Conservation (phyloP, 2,113 vertebrate species). For the Pteropus alecto region DNA sequence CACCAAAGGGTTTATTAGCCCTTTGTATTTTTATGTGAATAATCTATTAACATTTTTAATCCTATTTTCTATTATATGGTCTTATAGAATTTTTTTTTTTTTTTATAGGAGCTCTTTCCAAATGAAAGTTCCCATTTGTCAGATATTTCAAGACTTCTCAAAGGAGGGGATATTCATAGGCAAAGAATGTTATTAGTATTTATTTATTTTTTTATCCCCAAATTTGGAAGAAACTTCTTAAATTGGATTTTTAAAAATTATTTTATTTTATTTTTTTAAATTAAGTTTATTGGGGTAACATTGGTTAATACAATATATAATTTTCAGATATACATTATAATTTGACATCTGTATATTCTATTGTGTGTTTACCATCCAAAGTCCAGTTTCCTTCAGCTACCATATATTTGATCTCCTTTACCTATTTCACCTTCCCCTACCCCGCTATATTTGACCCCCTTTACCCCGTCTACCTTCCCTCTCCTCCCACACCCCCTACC, state of each 20-base stretch:
- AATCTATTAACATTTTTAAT: not conserved
- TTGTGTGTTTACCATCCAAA: no score
- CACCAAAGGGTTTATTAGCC: not conserved
- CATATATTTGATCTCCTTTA: no score
- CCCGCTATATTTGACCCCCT: no score
- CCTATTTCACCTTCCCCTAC: no score
- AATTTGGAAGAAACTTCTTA: slow-evolving; percentile 24
- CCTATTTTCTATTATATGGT: not conserved
- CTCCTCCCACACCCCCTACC: no score
- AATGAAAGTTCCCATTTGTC: not conserved
- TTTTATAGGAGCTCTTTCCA: slow-evolving; percentile 27
- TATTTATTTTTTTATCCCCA: not conserved
- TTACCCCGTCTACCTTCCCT: no score
- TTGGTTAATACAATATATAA: no score
- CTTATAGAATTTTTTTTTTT: not conserved
- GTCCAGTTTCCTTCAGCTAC: no score
- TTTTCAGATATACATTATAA: no score
- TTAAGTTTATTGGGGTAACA: no score
- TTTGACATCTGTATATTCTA: no score
- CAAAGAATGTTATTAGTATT: not conserved
- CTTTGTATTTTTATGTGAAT: slow-evolving; percentile 21
- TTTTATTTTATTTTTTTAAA: no score
- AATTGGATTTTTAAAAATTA: not conserved
- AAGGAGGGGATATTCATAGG: not conserved
- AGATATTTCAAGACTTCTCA: slow-evolving; percentile 34